These are phyloP conservation scores for Sarcophaga subvicina DNA, from an alignment of 2,888 invertebrate genomes.

Conservation along the genomic window DNA sequence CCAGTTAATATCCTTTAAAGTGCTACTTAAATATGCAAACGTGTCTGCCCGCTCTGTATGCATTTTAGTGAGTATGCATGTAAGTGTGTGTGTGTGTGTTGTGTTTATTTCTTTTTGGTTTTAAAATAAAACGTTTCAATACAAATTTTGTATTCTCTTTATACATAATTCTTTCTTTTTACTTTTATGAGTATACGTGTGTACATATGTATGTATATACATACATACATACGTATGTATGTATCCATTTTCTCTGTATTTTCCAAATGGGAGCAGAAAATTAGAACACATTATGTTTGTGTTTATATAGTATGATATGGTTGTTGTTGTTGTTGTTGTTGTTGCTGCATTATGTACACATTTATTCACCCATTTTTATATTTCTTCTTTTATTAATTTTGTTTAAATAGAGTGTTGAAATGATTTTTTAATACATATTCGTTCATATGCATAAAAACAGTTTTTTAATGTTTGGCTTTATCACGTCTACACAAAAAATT, in stretches of 20 bases:
- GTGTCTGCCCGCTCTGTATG: neutral
- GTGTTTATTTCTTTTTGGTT: neutral
- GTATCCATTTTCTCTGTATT: neutral
- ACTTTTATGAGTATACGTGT: neutral
- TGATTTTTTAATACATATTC: slow-evolving; percentile 3
- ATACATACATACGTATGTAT: neutral
- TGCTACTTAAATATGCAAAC: slow-evolving; percentile 25
- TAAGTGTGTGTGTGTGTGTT: neutral
- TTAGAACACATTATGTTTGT: slow-evolving; percentile 48
- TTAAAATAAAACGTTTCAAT: neutral
- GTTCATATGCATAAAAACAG: neutral
- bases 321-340: neutral
- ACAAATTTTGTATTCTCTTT: slow-evolving; percentile 1
- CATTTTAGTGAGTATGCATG: neutral
- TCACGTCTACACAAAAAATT: neutral
- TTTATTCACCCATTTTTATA: too few species aligned
- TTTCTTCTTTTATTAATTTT: neutral
- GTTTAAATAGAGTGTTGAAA: slow-evolving; percentile 41
- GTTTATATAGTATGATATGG: slow-evolving; percentile 34
- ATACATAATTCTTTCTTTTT: slow-evolving; percentile 8
- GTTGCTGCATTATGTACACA: neutral
- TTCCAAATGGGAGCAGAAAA: slow-evolving; percentile 44
- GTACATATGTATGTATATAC: neutral
- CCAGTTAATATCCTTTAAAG: slow-evolving; percentile 60
- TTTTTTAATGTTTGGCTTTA: slow-evolving; percentile 25